Evolutionary conservation across 1,140 invertebrate species (phyloP).

Genomic region (Helicoverpa zea): DNA sequence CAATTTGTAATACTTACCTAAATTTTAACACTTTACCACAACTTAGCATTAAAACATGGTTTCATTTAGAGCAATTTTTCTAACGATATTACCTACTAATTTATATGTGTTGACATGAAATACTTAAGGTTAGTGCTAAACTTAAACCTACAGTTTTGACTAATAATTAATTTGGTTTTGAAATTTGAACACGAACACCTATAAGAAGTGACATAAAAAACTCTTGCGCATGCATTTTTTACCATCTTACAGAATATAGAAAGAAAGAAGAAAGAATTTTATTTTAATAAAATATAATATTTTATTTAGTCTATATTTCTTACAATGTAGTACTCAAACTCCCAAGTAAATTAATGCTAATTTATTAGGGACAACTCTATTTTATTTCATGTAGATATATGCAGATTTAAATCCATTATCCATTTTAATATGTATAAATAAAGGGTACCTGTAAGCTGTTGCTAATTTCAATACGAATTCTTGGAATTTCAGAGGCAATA

Average conservation of each 20-base stretch:
- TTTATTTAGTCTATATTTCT: background rate
- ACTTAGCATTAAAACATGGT: slow-evolving; percentile 24
- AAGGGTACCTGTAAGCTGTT: slow-evolving; percentile 3
- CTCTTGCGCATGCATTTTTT: no score
- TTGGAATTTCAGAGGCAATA: slow-evolving; percentile 10
- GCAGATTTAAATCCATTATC: slow-evolving; percentile 35
- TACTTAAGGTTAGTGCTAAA: background rate
- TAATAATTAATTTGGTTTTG: background rate
- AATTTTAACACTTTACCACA: slow-evolving; percentile 4
- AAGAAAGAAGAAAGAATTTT: no score
- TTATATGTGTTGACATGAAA: slow-evolving; percentile 21
- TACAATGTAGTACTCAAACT: background rate
- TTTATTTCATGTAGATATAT: slow-evolving; percentile 37
- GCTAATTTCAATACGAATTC: slow-evolving; percentile 16
- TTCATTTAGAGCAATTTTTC: background rate
- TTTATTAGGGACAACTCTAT: slow-evolving; percentile 30
- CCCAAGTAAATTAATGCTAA: slow-evolving; percentile 24
- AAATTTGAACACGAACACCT: no score
- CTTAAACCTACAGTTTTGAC: background rate
- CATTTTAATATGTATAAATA: slow-evolving; percentile 39
- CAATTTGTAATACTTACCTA: background rate
- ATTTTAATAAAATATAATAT: no score
- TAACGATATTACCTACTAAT: background rate
- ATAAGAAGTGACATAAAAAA: no score
- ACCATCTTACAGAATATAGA: no score